A percentile compares a stretch with the other conserved stretches of the same genome.
These are phyloP conservation scores for Mungos mungo DNA, from an alignment of 2,113 vertebrate genomes.

Conservation along the genomic window DNA sequence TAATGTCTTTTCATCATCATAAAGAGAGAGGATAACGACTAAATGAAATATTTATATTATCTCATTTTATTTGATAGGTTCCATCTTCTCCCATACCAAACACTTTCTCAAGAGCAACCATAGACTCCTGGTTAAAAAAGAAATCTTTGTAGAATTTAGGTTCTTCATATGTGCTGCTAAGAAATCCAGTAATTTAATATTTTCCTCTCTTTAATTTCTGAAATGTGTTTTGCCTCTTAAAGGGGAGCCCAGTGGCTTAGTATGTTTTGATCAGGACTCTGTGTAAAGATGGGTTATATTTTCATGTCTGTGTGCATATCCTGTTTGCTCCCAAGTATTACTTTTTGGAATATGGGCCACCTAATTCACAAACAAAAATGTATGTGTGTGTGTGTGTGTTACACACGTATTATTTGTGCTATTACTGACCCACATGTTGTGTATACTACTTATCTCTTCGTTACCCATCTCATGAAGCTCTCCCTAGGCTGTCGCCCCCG, in stretches of 20 bases:
- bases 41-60: conserved; percentile 79
- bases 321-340: neutral
- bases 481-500: neutral
- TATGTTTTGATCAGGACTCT: neutral
- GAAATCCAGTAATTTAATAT: no score
- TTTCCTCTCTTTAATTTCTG: neutral
- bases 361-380: neutral
- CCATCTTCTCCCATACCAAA: conserved; percentile 61
- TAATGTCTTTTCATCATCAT: conserved; percentile 75
- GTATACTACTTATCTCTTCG: neutral
- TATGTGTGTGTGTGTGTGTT: neutral
- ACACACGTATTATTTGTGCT: neutral
- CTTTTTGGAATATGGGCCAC: neutral
- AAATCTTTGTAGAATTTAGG: conserved; percentile 9
- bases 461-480: neutral
- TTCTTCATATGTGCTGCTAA: neutral
- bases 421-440: neutral
- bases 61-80: conserved; percentile 72
- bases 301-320: neutral
- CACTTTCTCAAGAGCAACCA: conserved; percentile 9
- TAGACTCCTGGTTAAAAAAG: neutral
- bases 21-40: conserved; percentile 66
- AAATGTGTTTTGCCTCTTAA: neutral
- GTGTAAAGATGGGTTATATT: neutral
- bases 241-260: neutral